phyloP scores from a whole-genome alignment of 2,888 invertebrate genomes.

The Epistrophella euchroma region DNA sequence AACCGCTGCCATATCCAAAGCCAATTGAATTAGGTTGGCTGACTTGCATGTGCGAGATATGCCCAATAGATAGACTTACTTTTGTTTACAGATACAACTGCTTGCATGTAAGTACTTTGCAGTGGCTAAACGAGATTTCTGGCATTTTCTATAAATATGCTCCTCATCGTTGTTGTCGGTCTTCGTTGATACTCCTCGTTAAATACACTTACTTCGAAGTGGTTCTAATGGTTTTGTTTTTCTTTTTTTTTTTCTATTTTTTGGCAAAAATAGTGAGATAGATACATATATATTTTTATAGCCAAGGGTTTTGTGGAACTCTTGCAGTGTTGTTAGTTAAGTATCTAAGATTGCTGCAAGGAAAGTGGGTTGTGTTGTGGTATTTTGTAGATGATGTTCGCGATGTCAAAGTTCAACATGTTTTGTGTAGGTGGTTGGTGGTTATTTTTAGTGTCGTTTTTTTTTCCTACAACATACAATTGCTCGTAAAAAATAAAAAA shows the following conservation, averaged over 20 bases:
- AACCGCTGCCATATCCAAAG: slow-evolving; percentile 6
- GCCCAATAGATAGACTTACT: slow-evolving; percentile 73
- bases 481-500: slow-evolving; percentile 1
- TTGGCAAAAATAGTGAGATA: slow-evolving; percentile 30
- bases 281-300: slow-evolving; percentile 18
- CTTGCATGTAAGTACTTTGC: slow-evolving; percentile 70
- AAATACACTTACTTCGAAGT: slow-evolving; percentile 46
- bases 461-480: slow-evolving; percentile 42
- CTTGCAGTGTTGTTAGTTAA: slow-evolving; percentile 26
- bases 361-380: slow-evolving; percentile 73
- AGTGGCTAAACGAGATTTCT: slow-evolving; percentile 72
- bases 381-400: slow-evolving; percentile 73
- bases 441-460: slow-evolving; percentile 63
- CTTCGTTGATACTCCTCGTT: slow-evolving; percentile 35
- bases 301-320: slow-evolving; percentile 54
- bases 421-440: slow-evolving; percentile 72
- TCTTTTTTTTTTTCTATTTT: slow-evolving; percentile 31
- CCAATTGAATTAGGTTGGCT: slow-evolving; percentile 76
- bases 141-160: slow-evolving; percentile 55
- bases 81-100: slow-evolving; percentile 75
- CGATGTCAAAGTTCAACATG: slow-evolving; percentile 72
- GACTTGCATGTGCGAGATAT: slow-evolving; percentile 74
- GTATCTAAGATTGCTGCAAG: slow-evolving; percentile 47
- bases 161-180: slow-evolving; percentile 5
- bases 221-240: slow-evolving; percentile 67